These are phyloP conservation scores for Pissodes strobi DNA, from an alignment of 1,140 invertebrate species.

Conservation along the genomic window DNA sequence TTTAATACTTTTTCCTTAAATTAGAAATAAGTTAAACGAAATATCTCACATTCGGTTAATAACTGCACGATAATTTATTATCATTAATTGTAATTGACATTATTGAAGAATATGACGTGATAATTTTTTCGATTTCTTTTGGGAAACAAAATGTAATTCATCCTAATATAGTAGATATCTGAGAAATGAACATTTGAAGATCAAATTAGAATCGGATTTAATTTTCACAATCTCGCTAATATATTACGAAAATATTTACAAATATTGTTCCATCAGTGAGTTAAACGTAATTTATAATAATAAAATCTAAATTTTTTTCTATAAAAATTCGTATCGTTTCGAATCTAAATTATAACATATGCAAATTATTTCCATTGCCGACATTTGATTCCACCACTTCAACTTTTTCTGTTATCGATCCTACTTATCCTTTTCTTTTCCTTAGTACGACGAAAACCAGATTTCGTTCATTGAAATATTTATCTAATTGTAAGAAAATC, in stretches of 20 bases:
- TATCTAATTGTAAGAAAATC: background rate
- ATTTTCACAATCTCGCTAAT: constrained; percentile 11
- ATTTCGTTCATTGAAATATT: constrained; percentile 16
- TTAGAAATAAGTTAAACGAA: no score
- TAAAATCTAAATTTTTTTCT: constrained; percentile 3
- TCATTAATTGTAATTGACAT: constrained; percentile 18
- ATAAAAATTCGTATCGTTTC: constrained; percentile 9
- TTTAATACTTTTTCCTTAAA: background rate
- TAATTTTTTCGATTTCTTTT: constrained; percentile 28
- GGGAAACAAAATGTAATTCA: constrained; percentile 36
- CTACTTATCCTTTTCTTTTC: constrained; percentile 11
- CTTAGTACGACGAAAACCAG: constrained; percentile 10
- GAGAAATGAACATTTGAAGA: background rate
- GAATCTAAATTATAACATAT: background rate
- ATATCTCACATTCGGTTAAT: no score
- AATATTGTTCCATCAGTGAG: constrained; percentile 10
- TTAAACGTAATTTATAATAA: constrained; percentile 6
- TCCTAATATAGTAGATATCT: constrained; percentile 16
- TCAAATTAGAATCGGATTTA: constrained; percentile 16
- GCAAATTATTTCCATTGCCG: constrained; percentile 12
- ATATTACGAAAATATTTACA: constrained; percentile 5
- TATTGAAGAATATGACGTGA: constrained; percentile 23
- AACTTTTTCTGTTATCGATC: constrained; percentile 17
- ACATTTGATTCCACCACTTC: background rate
- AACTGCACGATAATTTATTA: constrained; percentile 20